phyloP scores from a whole-genome alignment of 2,113 vertebrate genomes.

The Meriones unguiculatus region DNA sequence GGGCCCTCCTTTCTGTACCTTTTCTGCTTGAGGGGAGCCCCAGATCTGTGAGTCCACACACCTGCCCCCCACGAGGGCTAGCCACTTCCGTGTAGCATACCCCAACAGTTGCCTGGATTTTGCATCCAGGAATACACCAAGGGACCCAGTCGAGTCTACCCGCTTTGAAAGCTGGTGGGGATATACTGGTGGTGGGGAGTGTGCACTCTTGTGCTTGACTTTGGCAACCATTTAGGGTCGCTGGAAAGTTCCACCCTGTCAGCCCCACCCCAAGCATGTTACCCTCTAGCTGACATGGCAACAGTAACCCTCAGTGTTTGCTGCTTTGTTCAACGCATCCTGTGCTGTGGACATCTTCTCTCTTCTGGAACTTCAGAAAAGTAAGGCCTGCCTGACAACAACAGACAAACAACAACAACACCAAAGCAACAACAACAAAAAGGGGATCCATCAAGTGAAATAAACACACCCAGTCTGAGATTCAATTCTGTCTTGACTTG shows the following conservation, averaged over 20 bases:
- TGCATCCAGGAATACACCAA: not conserved
- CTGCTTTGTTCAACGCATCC: slow-evolving; percentile 37
- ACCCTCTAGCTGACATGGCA: slow-evolving; percentile 57
- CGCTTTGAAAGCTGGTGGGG: slow-evolving; percentile 10
- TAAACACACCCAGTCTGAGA: not conserved
- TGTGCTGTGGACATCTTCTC: not conserved
- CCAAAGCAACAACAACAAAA: not conserved
- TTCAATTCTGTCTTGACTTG: not conserved
- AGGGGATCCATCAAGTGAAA: not conserved
- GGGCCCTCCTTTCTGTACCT: not conserved
- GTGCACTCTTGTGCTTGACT: slow-evolving; percentile 54
- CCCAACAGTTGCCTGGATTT: slow-evolving; percentile 42
- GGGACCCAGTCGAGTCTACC: slow-evolving; percentile 50
- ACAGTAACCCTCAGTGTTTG: slow-evolving; percentile 46
- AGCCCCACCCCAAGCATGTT: slow-evolving; percentile 40
- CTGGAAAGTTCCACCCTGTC: slow-evolving; percentile 76
- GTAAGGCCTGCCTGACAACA: not conserved
- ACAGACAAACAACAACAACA: not conserved
- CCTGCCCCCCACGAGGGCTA: slow-evolving; percentile 29
- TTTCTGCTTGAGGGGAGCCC: not conserved
- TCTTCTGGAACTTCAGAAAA: slow-evolving; percentile 19
- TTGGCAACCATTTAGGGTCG: slow-evolving; percentile 71
- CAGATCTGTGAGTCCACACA: not conserved
- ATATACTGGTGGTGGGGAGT: not conserved
- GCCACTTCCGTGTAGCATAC: slow-evolving; percentile 81